A percentile compares a stretch with the other conserved stretches of the same genome.
These are phyloP conservation scores for Temnopleurus reevesii DNA, from an alignment of 53 echinoderm and acorn worm genomes.

Conservation along the genomic window DNA sequence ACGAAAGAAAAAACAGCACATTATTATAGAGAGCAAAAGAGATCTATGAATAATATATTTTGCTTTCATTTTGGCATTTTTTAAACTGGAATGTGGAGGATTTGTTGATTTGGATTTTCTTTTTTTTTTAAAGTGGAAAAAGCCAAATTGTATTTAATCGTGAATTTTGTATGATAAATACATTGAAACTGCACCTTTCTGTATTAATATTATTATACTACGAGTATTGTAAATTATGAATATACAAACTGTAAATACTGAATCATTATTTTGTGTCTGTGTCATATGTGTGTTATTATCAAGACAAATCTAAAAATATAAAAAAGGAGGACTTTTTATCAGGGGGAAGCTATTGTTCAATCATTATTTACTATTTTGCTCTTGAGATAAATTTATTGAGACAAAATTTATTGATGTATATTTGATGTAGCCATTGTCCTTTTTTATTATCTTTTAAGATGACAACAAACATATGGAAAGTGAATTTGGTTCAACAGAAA, in stretches of 20 bases:
- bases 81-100: background rate
- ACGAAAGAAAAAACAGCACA: constrained; percentile 24
- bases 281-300: constrained; percentile 61
- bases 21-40: constrained; percentile 50
- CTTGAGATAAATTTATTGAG: constrained; percentile 12
- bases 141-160: constrained; percentile 62
- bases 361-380: constrained; percentile 18
- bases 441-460: background rate
- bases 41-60: constrained; percentile 60
- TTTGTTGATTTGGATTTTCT: constrained; percentile 47
- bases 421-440: constrained; percentile 25
- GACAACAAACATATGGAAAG: background rate
- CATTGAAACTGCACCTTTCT: constrained; percentile 52
- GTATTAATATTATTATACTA: constrained; percentile 59
- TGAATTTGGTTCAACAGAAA: background rate
- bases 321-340: constrained; percentile 53
- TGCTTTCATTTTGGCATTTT: constrained; percentile 61
- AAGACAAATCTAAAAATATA: constrained; percentile 41
- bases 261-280: constrained; percentile 65
- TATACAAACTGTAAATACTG: constrained; percentile 62
- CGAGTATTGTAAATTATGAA: constrained; percentile 60
- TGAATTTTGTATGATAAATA: constrained; percentile 54
- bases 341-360: constrained; percentile 20
- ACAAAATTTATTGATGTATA: constrained; percentile 29
- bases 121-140: constrained; percentile 43